Evolutionary conservation across 1,140 invertebrate species (phyloP).

Genomic region (Uloborus diversus): DNA sequence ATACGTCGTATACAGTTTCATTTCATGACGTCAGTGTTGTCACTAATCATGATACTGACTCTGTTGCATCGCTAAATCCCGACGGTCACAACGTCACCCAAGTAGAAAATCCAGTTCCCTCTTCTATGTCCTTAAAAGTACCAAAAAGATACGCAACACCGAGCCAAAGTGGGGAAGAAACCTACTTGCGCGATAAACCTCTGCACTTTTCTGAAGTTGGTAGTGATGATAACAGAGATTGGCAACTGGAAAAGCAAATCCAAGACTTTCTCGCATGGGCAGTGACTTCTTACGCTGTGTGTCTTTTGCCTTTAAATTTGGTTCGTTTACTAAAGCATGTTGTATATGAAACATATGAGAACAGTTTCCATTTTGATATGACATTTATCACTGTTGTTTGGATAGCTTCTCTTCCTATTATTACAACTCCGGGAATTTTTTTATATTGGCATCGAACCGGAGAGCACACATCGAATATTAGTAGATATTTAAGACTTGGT

Average conservation of each 20-base stretch:
- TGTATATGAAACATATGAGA: slow-evolving; percentile 76
- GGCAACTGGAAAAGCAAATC: slow-evolving; percentile 73
- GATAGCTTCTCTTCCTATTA: slow-evolving; percentile 39
- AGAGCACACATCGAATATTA: slow-evolving; percentile 11
- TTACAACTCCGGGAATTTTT: slow-evolving; percentile 47
- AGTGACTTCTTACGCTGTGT: slow-evolving; percentile 74
- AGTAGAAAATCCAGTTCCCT: slow-evolving; percentile 61
- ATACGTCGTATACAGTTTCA: slow-evolving; percentile 26
- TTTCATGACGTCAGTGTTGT: slow-evolving; percentile 12
- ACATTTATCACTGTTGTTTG: slow-evolving; percentile 74
- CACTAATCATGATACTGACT: neutral
- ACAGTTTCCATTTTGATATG: slow-evolving; percentile 75
- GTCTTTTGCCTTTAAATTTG: slow-evolving; percentile 75
- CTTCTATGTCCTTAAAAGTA: slow-evolving; percentile 65
- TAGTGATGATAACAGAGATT: slow-evolving; percentile 73
- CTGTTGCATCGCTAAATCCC: neutral
- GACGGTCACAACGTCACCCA: neutral
- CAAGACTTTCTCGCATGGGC: slow-evolving; percentile 76
- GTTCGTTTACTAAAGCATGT: slow-evolving; percentile 74
- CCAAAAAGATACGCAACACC: slow-evolving; percentile 68
- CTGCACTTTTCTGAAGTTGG: slow-evolving; percentile 61
- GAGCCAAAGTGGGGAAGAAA: neutral
- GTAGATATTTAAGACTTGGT: slow-evolving; percentile 42
- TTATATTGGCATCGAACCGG: slow-evolving; percentile 7
- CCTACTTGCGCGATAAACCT: neutral